A percentile compares a stretch with the other conserved stretches of the same genome.
These are phyloP conservation scores for Bolborhynchus lineola DNA, from an alignment of 2,113 vertebrate species.

Conservation along the genomic window DNA sequence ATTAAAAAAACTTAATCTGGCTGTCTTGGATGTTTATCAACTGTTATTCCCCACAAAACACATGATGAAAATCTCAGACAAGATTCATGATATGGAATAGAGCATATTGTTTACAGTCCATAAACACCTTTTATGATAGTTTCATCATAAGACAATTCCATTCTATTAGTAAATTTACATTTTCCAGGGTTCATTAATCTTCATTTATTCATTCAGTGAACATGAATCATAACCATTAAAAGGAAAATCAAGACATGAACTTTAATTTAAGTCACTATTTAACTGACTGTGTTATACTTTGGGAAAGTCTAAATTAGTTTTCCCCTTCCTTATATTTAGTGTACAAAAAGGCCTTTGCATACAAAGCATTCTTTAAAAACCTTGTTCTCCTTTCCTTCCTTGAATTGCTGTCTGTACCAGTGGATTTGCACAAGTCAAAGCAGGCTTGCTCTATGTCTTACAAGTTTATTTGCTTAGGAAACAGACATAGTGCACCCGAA, in stretches of 20 bases:
- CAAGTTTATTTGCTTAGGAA: background rate
- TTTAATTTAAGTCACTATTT: conserved; percentile 40
- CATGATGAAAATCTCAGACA: background rate
- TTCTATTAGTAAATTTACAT: conserved; percentile 57
- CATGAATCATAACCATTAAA: conserved; percentile 38
- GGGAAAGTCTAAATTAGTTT: background rate
- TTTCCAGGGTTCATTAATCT: conserved; percentile 62
- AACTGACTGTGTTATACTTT: conserved; percentile 26
- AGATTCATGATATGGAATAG: background rate
- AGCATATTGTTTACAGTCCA: conserved; percentile 39
- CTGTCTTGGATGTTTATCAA: background rate
- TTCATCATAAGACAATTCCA: conserved; percentile 51
- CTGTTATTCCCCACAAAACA: background rate
- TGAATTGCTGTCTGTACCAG: background rate
- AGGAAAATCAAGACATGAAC: conserved; percentile 45
- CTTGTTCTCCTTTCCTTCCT: background rate
- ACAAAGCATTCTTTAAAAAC: background rate
- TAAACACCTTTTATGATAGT: conserved; percentile 39
- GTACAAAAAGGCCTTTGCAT: background rate
- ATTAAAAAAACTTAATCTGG: background rate
- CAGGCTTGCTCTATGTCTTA: background rate
- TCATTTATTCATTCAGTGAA: conserved; percentile 50
- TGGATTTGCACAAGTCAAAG: rapidly evolving
- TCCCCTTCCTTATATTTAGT: background rate
- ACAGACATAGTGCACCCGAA: background rate